Evolutionary conservation across 1,140 invertebrate genomes (phyloP), one percentile per base, ranked within the genome.

Genomic region (Apis cerana): DNA sequence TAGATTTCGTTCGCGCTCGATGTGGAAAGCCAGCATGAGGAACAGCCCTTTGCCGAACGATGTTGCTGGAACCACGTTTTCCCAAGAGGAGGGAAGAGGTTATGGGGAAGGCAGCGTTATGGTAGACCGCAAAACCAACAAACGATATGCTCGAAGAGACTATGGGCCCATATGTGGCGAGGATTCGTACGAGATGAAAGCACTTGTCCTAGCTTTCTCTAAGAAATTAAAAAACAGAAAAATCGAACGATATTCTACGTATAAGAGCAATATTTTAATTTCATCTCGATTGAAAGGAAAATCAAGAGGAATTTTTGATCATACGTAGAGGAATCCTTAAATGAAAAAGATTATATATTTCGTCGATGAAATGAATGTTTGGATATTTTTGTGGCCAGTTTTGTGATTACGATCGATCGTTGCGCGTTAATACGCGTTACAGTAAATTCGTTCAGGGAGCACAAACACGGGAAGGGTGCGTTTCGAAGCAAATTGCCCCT

Each of bases 121-220:
- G 91, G 91, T 91, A 90, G 83, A 91, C 91, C 91, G 89, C 91
- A 91, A 91, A 91, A 91, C 91, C 90, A 91, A 91, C 91, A 91
- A 91, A 91, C 89, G 91, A 90, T 90, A 91, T 90, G 87, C 89
- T 86, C 83, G 84, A 83, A 74, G 87, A 88, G 86, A 82, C 86
- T 84, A 85, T 70, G 69, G 75, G 75, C 69, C 62, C 70, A 84
- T 77, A 64, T 85, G 68, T 85, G 80, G 59, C 27, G 59, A 69
- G 75, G 61, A 74, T 81, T 84, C 75, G 67, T 62, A 76, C 52
- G 10, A 56, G 12, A 58, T 62, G 56, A 74, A 75, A 79, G 19
- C 56, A 19, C 67, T 23, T 23, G 50, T 52, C 62, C 7, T 52
- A 27, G 43, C 81, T 62, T 84, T 76, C n/a, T 56, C 4, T 13